Conservation (phyloP, 2,888 invertebrate genomes). For the Chaetogeoica ovagalla region DNA sequence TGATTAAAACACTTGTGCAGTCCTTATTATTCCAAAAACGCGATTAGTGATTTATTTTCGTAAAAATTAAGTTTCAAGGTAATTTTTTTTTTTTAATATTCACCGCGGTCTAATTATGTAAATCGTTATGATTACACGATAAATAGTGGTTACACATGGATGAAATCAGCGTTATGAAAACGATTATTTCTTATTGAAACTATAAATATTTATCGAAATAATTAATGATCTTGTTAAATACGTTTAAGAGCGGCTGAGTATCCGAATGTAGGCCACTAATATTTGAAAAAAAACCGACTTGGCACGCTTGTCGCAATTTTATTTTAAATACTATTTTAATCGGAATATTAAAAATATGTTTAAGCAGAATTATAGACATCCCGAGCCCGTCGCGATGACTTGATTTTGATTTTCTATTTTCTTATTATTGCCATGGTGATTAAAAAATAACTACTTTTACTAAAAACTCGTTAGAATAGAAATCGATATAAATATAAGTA, state of each 20-base stretch:
- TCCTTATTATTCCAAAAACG: not conserved
- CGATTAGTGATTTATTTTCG: not conserved
- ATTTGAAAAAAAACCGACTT: not conserved
- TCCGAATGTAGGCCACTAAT: constrained; percentile 15
- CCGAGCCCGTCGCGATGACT: not conserved
- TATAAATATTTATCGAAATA: constrained; percentile 3
- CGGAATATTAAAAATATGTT: not conserved
- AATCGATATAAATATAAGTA: constrained; percentile 1
- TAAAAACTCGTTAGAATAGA: constrained; percentile 2
- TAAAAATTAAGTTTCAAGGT: not conserved
- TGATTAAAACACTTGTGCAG: not conserved
- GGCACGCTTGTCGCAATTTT: not conserved
- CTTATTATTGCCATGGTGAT: not conserved
- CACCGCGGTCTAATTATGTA: not conserved
- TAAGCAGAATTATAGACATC: not conserved
- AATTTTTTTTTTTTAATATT: not conserved
- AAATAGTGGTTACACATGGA: not conserved
- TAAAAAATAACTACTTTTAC: not conserved
- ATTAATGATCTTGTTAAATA: constrained; percentile 2
- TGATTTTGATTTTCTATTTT: not conserved
- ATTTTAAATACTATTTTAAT: not conserved
- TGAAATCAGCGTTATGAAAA: not conserved
- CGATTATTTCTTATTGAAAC: not conserved
- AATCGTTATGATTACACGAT: not conserved
- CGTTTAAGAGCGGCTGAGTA: not conserved